These are phyloP conservation scores for Phymatocera aterrima DNA, from an alignment of 2,888 invertebrate species.

Conservation along the genomic window DNA sequence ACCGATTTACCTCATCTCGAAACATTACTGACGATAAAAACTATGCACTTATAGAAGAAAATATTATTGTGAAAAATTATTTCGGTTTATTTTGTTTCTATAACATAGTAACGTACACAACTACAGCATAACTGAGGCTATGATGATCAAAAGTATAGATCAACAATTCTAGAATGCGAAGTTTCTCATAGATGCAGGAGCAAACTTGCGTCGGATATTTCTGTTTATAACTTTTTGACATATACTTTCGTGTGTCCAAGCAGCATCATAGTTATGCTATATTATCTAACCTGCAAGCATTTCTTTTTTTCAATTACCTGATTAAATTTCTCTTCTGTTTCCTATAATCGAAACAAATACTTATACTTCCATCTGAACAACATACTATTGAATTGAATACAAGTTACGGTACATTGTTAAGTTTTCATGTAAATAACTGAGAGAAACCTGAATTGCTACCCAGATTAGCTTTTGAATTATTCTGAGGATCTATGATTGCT, in stretches of 20 bases:
- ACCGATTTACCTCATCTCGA: no score
- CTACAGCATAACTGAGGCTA: neutral
- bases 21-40: neutral
- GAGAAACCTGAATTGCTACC: neutral
- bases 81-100: neutral
- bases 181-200: neutral
- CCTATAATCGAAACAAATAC: slow-evolving; percentile 67
- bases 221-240: neutral
- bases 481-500: neutral
- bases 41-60: neutral
- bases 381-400: neutral
- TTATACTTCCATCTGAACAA: neutral
- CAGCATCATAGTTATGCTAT: neutral
- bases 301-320: slow-evolving; percentile 62
- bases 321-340: slow-evolving; percentile 64
- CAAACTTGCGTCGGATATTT: neutral
- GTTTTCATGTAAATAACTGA: neutral
- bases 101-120: neutral
- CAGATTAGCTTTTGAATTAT: neutral
- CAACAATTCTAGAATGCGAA: neutral
- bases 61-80: neutral
- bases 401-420: neutral
- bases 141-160: neutral
- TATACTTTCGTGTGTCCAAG: neutral
- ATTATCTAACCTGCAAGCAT: neutral